phyloP scores from a whole-genome alignment of 2,888 invertebrate species.

The Scaptomyza flava region DNA sequence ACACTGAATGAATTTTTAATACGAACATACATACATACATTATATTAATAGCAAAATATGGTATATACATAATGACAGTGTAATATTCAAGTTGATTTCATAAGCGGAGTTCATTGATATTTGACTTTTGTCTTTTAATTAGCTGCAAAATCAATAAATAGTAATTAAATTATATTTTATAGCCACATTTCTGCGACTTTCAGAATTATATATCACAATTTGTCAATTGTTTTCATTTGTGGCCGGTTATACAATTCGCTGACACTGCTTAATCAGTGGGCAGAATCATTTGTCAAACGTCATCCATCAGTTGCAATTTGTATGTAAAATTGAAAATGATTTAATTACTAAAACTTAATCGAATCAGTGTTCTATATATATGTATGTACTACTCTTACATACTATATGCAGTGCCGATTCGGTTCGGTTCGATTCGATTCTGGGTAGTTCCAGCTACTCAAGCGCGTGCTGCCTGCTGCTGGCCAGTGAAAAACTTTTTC shows the following conservation, averaged over 20 bases:
- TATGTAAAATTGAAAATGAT: slow-evolving; percentile 67
- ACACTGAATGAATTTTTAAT: slow-evolving; percentile 72
- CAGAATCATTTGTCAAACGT: slow-evolving; percentile 58
- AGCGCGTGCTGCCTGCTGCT: slow-evolving; percentile 61
- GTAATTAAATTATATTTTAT: background rate
- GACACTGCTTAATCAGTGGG: slow-evolving; percentile 26
- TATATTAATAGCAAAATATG: slow-evolving; percentile 54
- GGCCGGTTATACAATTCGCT: slow-evolving; percentile 54
- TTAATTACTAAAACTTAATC: slow-evolving; percentile 77
- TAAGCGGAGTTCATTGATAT: slow-evolving; percentile 74
- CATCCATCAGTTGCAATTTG: slow-evolving; percentile 63
- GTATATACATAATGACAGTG: background rate
- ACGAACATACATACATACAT: background rate
- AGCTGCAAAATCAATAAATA: slow-evolving; percentile 28
- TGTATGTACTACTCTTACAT: background rate
- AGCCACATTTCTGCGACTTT: background rate
- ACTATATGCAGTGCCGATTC: slow-evolving; percentile 35
- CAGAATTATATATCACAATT: slow-evolving; percentile 22
- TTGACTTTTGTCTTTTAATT: slow-evolving; percentile 49
- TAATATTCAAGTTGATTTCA: slow-evolving; percentile 68
- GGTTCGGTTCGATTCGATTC: slow-evolving; percentile 37
- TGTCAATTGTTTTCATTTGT: slow-evolving; percentile 12
- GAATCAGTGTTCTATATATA: slow-evolving; percentile 63
- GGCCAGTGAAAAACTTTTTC: slow-evolving; percentile 60
- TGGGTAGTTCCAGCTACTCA: background rate